A percentile compares a stretch with the other conserved stretches of the same genome.
phyloP scores from a whole-genome alignment of 1,140 invertebrate species.

The Condylostylus longicornis region DNA sequence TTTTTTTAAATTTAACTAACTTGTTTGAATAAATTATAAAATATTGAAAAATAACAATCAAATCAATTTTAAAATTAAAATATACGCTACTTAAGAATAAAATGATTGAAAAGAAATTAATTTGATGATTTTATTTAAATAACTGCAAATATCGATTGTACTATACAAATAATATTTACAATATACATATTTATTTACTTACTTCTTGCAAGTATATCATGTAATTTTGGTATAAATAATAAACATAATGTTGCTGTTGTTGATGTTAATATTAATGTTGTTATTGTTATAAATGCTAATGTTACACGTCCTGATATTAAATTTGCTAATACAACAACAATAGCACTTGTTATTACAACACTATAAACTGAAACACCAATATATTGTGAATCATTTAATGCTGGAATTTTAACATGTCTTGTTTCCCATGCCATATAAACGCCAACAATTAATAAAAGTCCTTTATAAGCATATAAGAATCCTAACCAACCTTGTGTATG shows the following conservation, averaged over 20 bases:
- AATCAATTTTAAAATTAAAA: too few relatives aligned
- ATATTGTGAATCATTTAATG: constrained; percentile 93
- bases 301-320: constrained; percentile 72
- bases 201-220: constrained; percentile 46
- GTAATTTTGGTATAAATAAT: constrained; percentile 72
- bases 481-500: constrained; percentile 77
- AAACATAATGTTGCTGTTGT: constrained; percentile 75
- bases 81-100: too few relatives aligned
- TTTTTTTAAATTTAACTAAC: too few relatives aligned
- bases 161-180: too few relatives aligned
- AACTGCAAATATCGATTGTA: too few relatives aligned
- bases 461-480: constrained; percentile 79
- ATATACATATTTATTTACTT: too few relatives aligned
- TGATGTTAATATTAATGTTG: constrained; percentile 64
- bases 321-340: constrained; percentile 72
- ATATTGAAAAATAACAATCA: too few relatives aligned
- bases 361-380: constrained; percentile 88
- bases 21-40: too few relatives aligned
- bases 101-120: too few relatives aligned
- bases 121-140: too few relatives aligned
- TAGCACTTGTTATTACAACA: constrained; percentile 72
- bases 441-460: constrained; percentile 68
- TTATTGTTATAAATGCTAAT: constrained; percentile 67
- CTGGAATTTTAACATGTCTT: constrained; percentile 89
- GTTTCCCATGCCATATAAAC: constrained; percentile 98